Base-by-base conservation (phyloP, 53 echinoderm and acorn worm genomes). In the Crossaster papposus region DNA sequence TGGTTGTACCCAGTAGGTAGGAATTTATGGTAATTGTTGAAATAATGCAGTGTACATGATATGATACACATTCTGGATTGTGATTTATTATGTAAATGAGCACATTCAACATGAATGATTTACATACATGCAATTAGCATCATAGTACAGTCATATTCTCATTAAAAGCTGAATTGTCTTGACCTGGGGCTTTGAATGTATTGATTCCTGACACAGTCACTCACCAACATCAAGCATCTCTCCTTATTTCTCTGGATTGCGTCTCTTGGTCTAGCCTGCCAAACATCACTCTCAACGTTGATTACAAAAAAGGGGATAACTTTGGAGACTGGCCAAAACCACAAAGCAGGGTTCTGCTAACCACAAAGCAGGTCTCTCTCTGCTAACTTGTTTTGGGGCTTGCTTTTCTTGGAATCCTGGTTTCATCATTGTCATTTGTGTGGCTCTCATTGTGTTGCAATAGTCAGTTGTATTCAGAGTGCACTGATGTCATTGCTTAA, bases 321-420 rank as follows among this genome's bases (percentile, higher is more conserved):
- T 68, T n/a, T 68, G 68, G 68, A 68, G 68, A 68, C 10, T n/a
- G 68, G 68, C 68, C 68, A 68, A 68, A 58, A 68, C 68, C 68
- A 68, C 68, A 68, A 68, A 20, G 17, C 58, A 20, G 17, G 17
- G 58, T 20, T 11, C 58, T 18, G 68, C 68, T 26, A 68, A 68
- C 28, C 30, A 26, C 20, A 4, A 0, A 13, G n/a, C 17, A 68
- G 68, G 9, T 24, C 4, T 28, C 28, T n/a, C 17, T 68, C 28
- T 44, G n/a, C n/a, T n/a, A n/a, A 44, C 9, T 9, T 44, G 5
- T 44, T 44, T 44, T 7, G 44, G 5, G 0, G 3, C 17, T 18
- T 20, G 62, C 68, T 68, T 68, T 68, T 68, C 68, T 28, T 28
- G 28, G 68, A 68, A 68, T 20, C 9, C 68, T 58, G 58, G 58